A percentile compares a stretch with the other conserved stretches of the same genome.
Conservation (phyloP, 2,113 vertebrate genomes). For the Onychorhynchus coronatus region DNA sequence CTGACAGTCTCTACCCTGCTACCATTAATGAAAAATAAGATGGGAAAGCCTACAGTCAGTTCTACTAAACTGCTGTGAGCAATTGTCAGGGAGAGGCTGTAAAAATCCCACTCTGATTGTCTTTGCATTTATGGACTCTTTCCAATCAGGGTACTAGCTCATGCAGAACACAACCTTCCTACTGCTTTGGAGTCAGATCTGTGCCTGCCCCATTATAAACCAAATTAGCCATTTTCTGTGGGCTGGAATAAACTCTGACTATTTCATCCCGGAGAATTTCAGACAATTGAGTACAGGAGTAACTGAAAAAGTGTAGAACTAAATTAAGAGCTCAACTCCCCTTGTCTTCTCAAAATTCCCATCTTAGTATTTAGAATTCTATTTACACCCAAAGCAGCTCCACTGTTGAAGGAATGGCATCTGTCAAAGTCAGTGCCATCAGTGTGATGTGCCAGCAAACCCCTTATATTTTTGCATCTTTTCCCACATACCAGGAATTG, state of each 20-base stretch:
- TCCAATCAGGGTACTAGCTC: background rate
- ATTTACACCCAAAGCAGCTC: background rate
- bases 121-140: background rate
- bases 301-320: background rate
- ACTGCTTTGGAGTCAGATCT: background rate
- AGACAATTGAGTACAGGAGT: background rate
- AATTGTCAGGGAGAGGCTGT: background rate
- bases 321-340: slow-evolving; percentile 6
- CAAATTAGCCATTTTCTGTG: background rate
- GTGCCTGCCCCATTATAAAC: background rate
- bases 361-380: slow-evolving; percentile 4
- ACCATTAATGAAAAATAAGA: background rate
- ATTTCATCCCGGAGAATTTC: background rate
- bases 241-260: background rate
- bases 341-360: background rate
- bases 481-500: background rate
- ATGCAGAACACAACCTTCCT: background rate
- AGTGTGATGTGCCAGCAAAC: slow-evolving; percentile 23
- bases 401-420: background rate
- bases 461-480: slow-evolving; percentile 35
- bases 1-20: background rate
- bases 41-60: background rate
- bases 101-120: background rate
- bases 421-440: background rate
- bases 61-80: background rate